Evolutionary conservation across 2,888 invertebrate species (phyloP), one percentile per base, ranked within the genome.

Genomic region (Drosophila atripex): DNA sequence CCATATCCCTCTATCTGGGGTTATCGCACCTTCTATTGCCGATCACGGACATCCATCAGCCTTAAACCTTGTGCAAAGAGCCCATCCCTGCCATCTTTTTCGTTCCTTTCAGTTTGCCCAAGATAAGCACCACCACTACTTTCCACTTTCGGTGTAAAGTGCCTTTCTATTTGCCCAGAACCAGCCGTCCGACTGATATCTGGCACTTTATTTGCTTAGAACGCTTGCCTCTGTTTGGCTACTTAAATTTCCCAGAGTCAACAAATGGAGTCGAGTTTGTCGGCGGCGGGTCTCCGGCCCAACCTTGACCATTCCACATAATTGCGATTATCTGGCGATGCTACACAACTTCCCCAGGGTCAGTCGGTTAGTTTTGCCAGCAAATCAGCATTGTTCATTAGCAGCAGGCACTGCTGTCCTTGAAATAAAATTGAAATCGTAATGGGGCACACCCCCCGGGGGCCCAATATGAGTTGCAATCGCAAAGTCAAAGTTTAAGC

Each of bases 241-340:
- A 73, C 80, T 84, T 80, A 71, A 69, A 74, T 74, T 78, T 80
- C 68, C 64, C 65, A 85, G 65, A 52, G 76, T 78, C 66, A 87
- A 82, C 78, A 64, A 66, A 78, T 74, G 74, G 76, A 69, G 43
- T 53, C 75, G 53, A 63, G 71, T 63, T 73, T 71, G 70, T 56
- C 55, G 23, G 28, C 28, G 9, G 28, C 7, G 9, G 28, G 1
- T 41, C 53, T 60, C 54, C 35, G 71, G 72, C 59, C 16, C 68
- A 82, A 76, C 82, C 82, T 87, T 87, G 82, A 78, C 77, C 83
- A 85, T 71, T 71, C 68, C 77, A 76, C 72, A 76, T 78, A 84
- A 84, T 86, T 87, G 78, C 74, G 49, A 64, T 57, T 71, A 53
- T 71, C 61, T 61, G 61, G 60, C 71, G 65, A 63, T 64, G 65